A percentile compares a stretch with the other conserved stretches of the same genome.
Evolutionary conservation across 2,888 invertebrate genomes (phyloP).

Genomic region (Tipula confusa): DNA sequence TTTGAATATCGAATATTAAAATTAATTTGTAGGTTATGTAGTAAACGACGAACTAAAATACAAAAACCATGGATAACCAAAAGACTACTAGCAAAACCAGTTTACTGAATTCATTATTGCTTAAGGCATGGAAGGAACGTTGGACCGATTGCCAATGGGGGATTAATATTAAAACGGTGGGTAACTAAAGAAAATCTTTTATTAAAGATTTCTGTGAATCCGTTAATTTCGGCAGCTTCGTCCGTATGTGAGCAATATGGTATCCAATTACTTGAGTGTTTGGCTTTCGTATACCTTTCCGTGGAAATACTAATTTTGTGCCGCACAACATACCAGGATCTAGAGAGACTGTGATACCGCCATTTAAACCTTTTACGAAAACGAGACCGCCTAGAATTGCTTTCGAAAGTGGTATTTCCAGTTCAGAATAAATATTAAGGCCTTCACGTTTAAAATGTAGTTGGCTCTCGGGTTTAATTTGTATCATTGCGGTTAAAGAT

Average conservation of each 20-base stretch:
- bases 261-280: conserved; percentile 39
- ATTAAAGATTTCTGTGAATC: not conserved
- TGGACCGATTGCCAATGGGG: conserved; percentile 97
- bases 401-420: conserved; percentile 43
- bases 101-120: conserved; percentile 58
- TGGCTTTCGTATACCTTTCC: conserved; percentile 40
- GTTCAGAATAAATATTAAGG: conserved; percentile 43
- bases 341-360: conserved; percentile 41
- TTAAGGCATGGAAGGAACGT: conserved; percentile 84
- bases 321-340: conserved; percentile 42
- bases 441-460: conserved; percentile 43
- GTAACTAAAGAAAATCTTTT: conserved; percentile 35
- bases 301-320: conserved; percentile 41
- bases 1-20: not conserved
- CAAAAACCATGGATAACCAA: conserved; percentile 66
- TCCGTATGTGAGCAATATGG: conserved; percentile 44
- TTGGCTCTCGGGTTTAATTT: conserved; percentile 41
- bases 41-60: not conserved
- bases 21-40: not conserved
- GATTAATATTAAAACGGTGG: conserved; percentile 87
- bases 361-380: conserved; percentile 44
- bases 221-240: conserved; percentile 44
- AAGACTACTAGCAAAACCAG: conserved; percentile 81
- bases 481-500: conserved; percentile 41
- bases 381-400: conserved; percentile 45